Evolutionary conservation across 1,140 invertebrate genomes (phyloP).

Genomic region (Harlomillsia oculata): DNA sequence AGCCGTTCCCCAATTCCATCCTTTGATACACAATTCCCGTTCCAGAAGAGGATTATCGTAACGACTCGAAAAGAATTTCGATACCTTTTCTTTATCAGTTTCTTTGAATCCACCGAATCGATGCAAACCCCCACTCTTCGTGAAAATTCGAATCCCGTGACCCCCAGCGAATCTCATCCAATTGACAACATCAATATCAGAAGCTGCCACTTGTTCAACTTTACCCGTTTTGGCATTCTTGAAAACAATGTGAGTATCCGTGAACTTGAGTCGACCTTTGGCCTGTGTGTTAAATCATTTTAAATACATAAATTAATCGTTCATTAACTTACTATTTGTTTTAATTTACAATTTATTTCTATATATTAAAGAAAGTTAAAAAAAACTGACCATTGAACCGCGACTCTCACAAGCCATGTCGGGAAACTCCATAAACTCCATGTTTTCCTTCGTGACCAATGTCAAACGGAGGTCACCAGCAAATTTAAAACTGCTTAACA

Average conservation of each 20-base stretch:
- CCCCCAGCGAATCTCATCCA: conserved; percentile 85
- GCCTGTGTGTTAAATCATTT: conserved; percentile 45
- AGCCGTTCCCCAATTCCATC: conserved; percentile 98
- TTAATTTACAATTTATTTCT: conserved; percentile 7
- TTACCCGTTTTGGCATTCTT: conserved; percentile 96
- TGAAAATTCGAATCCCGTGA: conserved; percentile 78
- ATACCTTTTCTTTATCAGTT: conserved; percentile 40
- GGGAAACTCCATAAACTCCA: conserved; percentile 10
- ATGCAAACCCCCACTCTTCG: conserved; percentile 82
- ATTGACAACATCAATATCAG: conserved; percentile 81
- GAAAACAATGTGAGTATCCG: conserved; percentile 81
- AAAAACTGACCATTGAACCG: conserved; percentile 24
- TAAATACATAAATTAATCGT: neutral
- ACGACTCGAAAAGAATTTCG: conserved; percentile 72
- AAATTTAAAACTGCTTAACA: no score
- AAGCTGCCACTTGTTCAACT: conserved; percentile 74
- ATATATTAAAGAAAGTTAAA: conserved; percentile 21
- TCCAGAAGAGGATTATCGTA: conserved; percentile 78
- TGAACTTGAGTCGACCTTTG: conserved; percentile 79
- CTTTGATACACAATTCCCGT: conserved; percentile 88
- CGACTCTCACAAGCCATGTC: conserved; percentile 18
- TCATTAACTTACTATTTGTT: neutral
- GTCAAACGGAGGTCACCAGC: no score
- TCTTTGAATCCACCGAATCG: conserved; percentile 92
- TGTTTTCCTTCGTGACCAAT: conserved; percentile 2